These are phyloP conservation scores for Sesia apiformis DNA, from an alignment of 2,888 invertebrate species.

Conservation along the genomic window DNA sequence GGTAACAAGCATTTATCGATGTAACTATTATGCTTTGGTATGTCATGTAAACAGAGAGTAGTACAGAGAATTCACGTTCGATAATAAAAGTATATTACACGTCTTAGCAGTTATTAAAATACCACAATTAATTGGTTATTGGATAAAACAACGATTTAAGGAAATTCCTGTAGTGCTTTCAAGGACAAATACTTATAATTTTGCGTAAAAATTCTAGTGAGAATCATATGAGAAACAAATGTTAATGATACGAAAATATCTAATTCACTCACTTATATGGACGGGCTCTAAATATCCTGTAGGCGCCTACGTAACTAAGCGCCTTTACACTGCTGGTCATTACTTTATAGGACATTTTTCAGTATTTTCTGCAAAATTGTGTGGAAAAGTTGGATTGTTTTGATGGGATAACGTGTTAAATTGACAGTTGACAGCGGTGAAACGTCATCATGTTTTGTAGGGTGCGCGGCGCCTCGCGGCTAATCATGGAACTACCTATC, in stretches of 20 bases:
- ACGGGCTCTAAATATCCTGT: slow-evolving; percentile 47
- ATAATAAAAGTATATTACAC: too few relatives aligned
- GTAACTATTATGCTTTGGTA: too few relatives aligned
- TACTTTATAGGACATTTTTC: slow-evolving; percentile 53
- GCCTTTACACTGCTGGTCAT: slow-evolving; percentile 43
- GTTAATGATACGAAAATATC: neutral
- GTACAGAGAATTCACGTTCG: too few relatives aligned
- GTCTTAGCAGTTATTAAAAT: too few relatives aligned
- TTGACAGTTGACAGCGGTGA: slow-evolving; percentile 13
- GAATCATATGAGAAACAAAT: too few relatives aligned
- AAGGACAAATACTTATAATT: too few relatives aligned
- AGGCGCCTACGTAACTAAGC: slow-evolving; percentile 53
- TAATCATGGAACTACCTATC: slow-evolving; percentile 33
- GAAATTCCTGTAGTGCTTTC: too few relatives aligned
- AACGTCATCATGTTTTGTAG: slow-evolving; percentile 21
- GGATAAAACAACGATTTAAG: too few relatives aligned
- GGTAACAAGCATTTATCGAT: too few relatives aligned
- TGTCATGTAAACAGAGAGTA: too few relatives aligned
- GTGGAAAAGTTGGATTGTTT: neutral
- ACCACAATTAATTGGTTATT: too few relatives aligned
- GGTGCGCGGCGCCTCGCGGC: slow-evolving; percentile 36
- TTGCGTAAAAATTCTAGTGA: too few relatives aligned
- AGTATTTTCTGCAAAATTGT: neutral
- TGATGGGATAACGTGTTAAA: neutral
- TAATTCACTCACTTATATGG: slow-evolving; percentile 43